phyloP scores from a whole-genome alignment of 37 sponge, comb jelly and placozoan species.

The Haliclona indistincta region DNA sequence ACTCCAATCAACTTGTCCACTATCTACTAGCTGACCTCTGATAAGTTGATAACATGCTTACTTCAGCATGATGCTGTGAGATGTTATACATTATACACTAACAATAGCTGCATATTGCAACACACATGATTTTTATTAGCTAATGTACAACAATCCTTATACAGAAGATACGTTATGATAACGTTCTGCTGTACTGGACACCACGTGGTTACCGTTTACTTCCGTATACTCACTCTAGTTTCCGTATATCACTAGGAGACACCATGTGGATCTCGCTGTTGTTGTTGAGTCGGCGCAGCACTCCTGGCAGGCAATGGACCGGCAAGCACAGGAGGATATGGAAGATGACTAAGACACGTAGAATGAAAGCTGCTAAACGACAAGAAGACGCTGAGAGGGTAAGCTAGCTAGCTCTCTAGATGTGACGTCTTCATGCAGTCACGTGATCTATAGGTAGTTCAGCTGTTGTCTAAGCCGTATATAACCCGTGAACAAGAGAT shows the following conservation, averaged over 20 bases:
- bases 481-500: slow-evolving; percentile 53
- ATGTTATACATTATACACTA: no score
- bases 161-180: no score
- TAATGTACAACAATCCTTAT: no score
- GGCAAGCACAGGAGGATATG: slow-evolving; percentile 61
- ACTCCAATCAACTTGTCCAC: no score
- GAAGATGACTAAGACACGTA: slow-evolving; percentile 58
- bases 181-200: no score
- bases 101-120: no score
- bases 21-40: no score
- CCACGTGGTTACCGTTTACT: no score
- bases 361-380: slow-evolving; percentile 5
- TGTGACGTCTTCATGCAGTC: not conserved
- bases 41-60: no score
- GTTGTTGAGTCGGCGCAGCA: slow-evolving; percentile 44
- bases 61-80: no score
- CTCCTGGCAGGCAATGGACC: slow-evolving; percentile 71
- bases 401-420: not conserved
- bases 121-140: no score
- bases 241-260: not conserved
- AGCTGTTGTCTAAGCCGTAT: slow-evolving; percentile 45
- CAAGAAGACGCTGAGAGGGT: slow-evolving; percentile 2
- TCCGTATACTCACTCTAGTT: not conserved
- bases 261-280: slow-evolving; percentile 44
- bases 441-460: slow-evolving; percentile 37